These are phyloP conservation scores for Phalloptychus januarius DNA, from an alignment of 2,797 vertebrate genomes.

Conservation along the genomic window DNA sequence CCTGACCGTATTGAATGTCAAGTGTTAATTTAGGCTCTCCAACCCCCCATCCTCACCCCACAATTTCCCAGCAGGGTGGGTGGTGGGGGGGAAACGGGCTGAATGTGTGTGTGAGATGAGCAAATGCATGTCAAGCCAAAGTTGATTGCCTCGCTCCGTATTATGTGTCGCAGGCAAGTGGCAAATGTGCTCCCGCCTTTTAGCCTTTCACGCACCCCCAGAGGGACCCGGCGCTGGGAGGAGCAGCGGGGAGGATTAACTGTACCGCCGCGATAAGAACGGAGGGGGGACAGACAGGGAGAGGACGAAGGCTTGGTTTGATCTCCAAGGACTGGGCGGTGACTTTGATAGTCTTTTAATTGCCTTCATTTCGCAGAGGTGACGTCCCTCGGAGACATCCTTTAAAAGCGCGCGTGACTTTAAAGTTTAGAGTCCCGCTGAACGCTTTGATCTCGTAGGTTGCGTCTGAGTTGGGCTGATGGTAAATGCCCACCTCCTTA, in stretches of 20 bases:
- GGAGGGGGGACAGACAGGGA: slow-evolving; percentile 59
- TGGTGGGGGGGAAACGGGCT: slow-evolving; percentile 68
- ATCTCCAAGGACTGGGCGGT: slow-evolving; percentile 76
- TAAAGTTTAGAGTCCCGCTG: slow-evolving; percentile 9
- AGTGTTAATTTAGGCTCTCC: slow-evolving; percentile 99
- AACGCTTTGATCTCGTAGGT: slow-evolving; percentile 28
- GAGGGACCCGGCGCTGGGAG: slow-evolving; percentile 59
- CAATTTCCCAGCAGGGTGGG: slow-evolving; percentile 72
- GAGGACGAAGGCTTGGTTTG: slow-evolving; percentile 67
- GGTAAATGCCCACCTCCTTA: slow-evolving; percentile 80
- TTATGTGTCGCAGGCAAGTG: slow-evolving; percentile 98
- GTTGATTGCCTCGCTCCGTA: slow-evolving; percentile 95
- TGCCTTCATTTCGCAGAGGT: slow-evolving; percentile 60
- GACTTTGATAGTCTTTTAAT: slow-evolving; percentile 78
- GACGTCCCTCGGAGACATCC: slow-evolving; percentile 33
- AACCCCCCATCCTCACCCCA: slow-evolving; percentile 45
- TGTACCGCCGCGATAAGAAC: slow-evolving; percentile 85
- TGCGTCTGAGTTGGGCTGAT: slow-evolving; percentile 70
- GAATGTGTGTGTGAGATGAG: slow-evolving; percentile 84
- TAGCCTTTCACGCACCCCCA: slow-evolving; percentile 71
- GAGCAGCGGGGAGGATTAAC: slow-evolving; percentile 85
- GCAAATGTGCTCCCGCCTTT: slow-evolving; percentile 93
- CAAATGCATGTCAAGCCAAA: slow-evolving; percentile 98
- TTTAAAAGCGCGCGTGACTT: slow-evolving; percentile 15
- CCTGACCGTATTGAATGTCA: slow-evolving; percentile 99